Evolutionary conservation across 2,797 vertebrate species (phyloP).

Genomic region (Gobio occitaniae): DNA sequence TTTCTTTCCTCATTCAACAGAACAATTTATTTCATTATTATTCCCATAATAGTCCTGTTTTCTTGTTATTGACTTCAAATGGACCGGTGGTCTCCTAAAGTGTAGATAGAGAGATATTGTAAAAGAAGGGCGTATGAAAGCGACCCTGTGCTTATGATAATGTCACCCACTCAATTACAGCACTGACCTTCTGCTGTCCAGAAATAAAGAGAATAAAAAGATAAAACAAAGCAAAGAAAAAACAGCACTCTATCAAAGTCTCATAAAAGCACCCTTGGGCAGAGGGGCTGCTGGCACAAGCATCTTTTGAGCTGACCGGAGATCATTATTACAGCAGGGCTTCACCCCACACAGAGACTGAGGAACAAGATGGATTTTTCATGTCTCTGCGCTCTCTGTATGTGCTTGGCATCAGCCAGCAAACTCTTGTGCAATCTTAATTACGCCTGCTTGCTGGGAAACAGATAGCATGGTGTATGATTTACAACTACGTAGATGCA

Average conservation of each 20-base stretch:
- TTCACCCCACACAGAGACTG: slow-evolving; percentile 18
- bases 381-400: slow-evolving; percentile 23
- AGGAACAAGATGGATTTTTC: slow-evolving; percentile 46
- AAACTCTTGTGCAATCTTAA: slow-evolving; percentile 31
- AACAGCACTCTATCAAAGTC: slow-evolving; percentile 71
- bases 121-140: slow-evolving; percentile 78
- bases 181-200: slow-evolving; percentile 80
- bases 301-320: slow-evolving; percentile 59
- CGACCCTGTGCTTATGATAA: slow-evolving; percentile 84
- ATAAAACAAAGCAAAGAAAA: slow-evolving; percentile 67
- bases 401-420: slow-evolving; percentile 32
- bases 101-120: slow-evolving; percentile 25
- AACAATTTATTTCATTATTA: slow-evolving; percentile 4
- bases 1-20: neutral
- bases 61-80: slow-evolving; percentile 24
- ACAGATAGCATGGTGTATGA: slow-evolving; percentile 44
- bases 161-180: slow-evolving; percentile 82
- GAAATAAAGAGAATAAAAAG: slow-evolving; percentile 20
- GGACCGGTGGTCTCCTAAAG: slow-evolving; percentile 21
- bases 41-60: slow-evolving; percentile 23
- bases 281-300: slow-evolving; percentile 54
- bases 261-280: slow-evolving; percentile 69
- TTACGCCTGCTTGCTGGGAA: slow-evolving; percentile 52
- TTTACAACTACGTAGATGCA: slow-evolving; percentile 42
- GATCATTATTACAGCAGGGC: slow-evolving; percentile 47